Base-by-base conservation (phyloP, 2,797 vertebrate genomes). In the Lophotriccus pileatus region DNA sequence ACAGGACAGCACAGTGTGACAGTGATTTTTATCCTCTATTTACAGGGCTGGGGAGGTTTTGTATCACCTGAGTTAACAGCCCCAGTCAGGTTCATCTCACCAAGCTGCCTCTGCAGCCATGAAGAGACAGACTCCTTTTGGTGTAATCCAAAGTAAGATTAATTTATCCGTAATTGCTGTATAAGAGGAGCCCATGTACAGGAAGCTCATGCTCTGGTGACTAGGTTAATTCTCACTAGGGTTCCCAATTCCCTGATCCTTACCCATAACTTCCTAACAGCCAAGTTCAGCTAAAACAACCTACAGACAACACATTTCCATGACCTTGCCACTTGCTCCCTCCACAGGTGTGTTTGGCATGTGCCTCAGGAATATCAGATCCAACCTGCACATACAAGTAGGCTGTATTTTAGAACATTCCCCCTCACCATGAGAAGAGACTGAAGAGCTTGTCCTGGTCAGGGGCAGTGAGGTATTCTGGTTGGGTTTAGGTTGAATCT, bases 371-470 rank as follows among this genome's bases (percentile, higher is more conserved):
- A 67, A 47, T 8, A 34, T 5, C 46, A 63, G 30, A 36, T 50
- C 85, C 59, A 24, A 87, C 10, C 53, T 83, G 62, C 49, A 46
- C 17, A 44, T 8, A 72, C 18, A 52, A 74, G 44, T 1, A 85
- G 62, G 14, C 62, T 50, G 46, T 5, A 3, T 34, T 70, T 53
- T 17, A 67, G 50, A 78, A 76, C 43, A 41, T 6, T 24, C 41
- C n/a, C 93, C 88, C 96, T 78, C 98, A 99, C 99, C 99, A 92
- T 98, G 98, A 97, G 98, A 98, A 79, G 98, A 97, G 93, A 98
- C 98, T 89, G 97, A 98, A 97, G 98, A 98, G 75, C 97, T 98
- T 76, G 96, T 98, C 96, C 98, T 98, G 50, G 97, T 96, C 95
- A 98, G 97, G 96, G 98, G 98, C 95, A 98, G 97, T 95, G 98